phyloP scores from a whole-genome alignment of 2,797 vertebrate genomes.

The Sternotherus odoratus region DNA sequence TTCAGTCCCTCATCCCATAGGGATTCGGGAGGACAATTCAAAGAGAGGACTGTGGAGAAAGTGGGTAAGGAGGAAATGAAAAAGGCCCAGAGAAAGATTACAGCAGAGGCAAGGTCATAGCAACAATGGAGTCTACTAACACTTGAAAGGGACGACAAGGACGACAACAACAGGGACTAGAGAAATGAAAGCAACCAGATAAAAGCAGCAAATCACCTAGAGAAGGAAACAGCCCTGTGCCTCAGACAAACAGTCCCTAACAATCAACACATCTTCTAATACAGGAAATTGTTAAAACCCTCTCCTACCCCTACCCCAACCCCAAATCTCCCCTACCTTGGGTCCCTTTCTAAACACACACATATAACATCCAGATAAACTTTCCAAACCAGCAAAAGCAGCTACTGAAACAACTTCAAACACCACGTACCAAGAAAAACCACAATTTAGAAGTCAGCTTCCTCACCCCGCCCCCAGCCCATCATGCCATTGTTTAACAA shows the following conservation, averaged over 20 bases:
- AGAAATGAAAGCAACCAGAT: conserved; percentile 47
- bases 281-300: conserved; percentile 78
- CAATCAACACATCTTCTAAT: conserved; percentile 76
- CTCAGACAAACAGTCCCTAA: conserved; percentile 76
- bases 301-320: conserved; percentile 74
- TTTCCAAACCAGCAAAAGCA: conserved; percentile 80
- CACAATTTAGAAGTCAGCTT: conserved; percentile 79
- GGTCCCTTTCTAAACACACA: conserved; percentile 79
- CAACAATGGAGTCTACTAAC: conserved; percentile 31
- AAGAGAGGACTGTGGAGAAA: conserved; percentile 21
- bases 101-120: conserved; percentile 33
- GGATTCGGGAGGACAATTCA: background rate
- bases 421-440: conserved; percentile 80
- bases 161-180: conserved; percentile 33
- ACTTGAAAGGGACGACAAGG: conserved; percentile 35
- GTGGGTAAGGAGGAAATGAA: background rate
- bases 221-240: conserved; percentile 70
- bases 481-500: conserved; percentile 77
- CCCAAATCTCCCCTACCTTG: conserved; percentile 75
- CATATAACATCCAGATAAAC: conserved; percentile 80
- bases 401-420: conserved; percentile 81
- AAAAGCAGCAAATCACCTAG: conserved; percentile 62
- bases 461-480: conserved; percentile 64
- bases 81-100: conserved; percentile 4
- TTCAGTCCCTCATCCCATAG: background rate